These are phyloP conservation scores for Tetranychus piercei DNA, from an alignment of 2,888 invertebrate species.

Conservation along the genomic window DNA sequence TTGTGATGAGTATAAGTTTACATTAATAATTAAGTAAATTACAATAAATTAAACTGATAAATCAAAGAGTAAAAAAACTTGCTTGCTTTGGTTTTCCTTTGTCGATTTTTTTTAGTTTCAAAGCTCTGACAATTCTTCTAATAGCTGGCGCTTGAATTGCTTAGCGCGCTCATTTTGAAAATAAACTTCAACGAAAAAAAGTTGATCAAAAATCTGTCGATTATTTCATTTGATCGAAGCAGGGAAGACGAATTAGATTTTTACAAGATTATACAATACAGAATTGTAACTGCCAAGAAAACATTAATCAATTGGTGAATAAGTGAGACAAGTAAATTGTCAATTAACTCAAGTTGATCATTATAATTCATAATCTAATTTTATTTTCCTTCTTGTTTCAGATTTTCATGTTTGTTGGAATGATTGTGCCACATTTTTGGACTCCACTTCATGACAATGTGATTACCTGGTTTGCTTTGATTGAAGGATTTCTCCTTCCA, in stretches of 20 bases:
- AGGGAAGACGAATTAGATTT: neutral
- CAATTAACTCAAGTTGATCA: no score
- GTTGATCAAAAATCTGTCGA: neutral
- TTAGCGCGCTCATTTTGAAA: neutral
- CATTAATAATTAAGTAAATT: neutral
- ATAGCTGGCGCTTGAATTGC: neutral
- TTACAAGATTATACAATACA: neutral
- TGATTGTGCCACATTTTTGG: conserved; percentile 37
- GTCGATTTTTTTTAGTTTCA: no score
- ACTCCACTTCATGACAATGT: conserved; percentile 38
- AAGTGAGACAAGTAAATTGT: no score
- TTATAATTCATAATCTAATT: neutral
- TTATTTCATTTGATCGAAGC: neutral
- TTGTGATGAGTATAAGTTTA: neutral
- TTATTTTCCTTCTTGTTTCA: conserved; percentile 21
- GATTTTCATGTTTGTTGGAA: conserved; percentile 33
- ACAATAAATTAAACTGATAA: neutral
- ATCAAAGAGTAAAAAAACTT: neutral
- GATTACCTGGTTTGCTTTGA: conserved; percentile 41
- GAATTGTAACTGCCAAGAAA: no score
- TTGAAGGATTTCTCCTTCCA: conserved; percentile 42
- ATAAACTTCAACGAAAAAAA: neutral
- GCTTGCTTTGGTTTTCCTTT: no score
- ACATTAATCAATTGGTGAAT: no score
- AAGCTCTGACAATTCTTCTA: neutral